Percentiles rank a stretch among this genome's conserved stretches.
Evolutionary conservation across 2,888 invertebrate species (phyloP).

Genomic region (Lissocephala sabroskyi): DNA sequence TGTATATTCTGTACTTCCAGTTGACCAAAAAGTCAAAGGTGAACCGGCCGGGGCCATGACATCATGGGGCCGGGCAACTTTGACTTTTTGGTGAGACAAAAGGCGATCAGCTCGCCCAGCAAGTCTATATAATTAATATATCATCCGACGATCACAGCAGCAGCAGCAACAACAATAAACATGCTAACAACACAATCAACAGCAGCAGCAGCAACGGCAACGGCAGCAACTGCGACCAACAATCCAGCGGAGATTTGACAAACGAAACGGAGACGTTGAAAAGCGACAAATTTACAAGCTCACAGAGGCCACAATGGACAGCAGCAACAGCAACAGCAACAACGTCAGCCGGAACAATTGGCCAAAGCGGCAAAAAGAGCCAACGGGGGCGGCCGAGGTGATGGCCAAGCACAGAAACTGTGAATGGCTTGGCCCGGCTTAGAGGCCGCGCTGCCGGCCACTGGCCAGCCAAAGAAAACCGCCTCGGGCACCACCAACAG

Average conservation of each 20-base stretch:
- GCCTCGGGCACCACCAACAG: not conserved
- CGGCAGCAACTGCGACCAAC: not conserved
- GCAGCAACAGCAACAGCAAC: no score
- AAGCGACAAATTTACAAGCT: slow-evolving; percentile 6
- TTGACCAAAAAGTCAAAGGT: slow-evolving; percentile 53
- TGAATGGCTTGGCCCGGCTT: not conserved
- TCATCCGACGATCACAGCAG: no score
- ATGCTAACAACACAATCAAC: slow-evolving; percentile 9
- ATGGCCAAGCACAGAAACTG: not conserved
- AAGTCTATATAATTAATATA: slow-evolving; percentile 21
- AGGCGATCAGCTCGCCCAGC: no score
- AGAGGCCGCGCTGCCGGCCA: not conserved
- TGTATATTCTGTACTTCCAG: slow-evolving; percentile 21
- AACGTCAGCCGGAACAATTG: no score
- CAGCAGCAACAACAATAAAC: slow-evolving; percentile 1
- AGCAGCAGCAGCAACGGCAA: slow-evolving; percentile 14
- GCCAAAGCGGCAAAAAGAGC: no score
- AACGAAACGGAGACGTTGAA: not conserved
- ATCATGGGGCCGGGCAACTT: slow-evolving; percentile 32
- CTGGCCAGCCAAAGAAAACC: not conserved
- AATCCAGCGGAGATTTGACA: not conserved
- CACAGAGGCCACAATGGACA: not conserved
- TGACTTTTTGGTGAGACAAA: no score
- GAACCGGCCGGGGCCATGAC: slow-evolving; percentile 35
- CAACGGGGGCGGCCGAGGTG: no score